Base-by-base conservation (phyloP, 1,140 invertebrate genomes). In the Lepidurus couesii region DNA sequence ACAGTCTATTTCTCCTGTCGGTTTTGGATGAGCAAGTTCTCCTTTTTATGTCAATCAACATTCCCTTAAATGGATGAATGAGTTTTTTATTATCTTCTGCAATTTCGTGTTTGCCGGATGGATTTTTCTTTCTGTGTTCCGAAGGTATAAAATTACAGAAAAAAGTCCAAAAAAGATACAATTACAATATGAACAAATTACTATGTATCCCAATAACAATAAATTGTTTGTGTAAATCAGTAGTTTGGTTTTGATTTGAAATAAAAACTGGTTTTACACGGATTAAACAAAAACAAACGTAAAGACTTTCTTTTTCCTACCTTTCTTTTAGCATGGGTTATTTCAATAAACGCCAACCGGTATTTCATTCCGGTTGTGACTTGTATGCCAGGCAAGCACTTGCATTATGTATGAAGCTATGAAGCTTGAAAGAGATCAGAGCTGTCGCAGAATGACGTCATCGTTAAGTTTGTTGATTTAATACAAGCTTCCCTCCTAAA, bases 81-180 rank as follows among this genome's bases (percentile, higher is more conserved):
- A 8, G 53, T 65, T 65, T 65, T 65, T 65, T 65, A 65, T 65
- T 65, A 65, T 65, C 53, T 65, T 65, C 53, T 65, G 53, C 53
- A 65, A 65, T 65, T 65, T 65, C 53, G 53, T 65, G 53, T 65
- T 65, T 65, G 53, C 53, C 53, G 53, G n/a, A 65, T 65, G 53
- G 21, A 65, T 65, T 65, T 65, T 65, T 21, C 21, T 65, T 65
- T 65, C 53, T 65, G 53, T 65, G 53, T 65, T 65, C 53, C 53
- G 53, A 65, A 65, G 53, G 53, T 65, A 65, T 65, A 65, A 65
- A 65, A 65, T 65, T 65, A 65, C 53, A 65, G 53, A 65, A 65
- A 65, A 65, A 65, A 65, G 53, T 65, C 53, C 53, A 65, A 65
- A 65, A 65, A 65, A 65, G 53, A 65, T n/a, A 65, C 53, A 65